phyloP scores from a whole-genome alignment of 2,797 vertebrate genomes.

The Etheostoma perlongum region DNA sequence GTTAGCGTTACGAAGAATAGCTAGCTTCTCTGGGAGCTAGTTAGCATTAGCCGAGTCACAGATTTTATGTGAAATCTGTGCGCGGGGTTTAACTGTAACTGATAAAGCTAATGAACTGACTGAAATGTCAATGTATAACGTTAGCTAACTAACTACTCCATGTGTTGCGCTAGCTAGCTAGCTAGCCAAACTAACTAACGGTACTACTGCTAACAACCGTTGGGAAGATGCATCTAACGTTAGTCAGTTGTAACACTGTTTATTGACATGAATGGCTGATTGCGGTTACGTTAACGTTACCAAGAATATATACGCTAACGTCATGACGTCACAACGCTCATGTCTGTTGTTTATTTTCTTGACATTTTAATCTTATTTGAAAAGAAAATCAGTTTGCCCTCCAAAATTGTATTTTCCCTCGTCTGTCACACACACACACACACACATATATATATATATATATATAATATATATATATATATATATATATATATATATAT shows the following conservation, averaged over 20 bases:
- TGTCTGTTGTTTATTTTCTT: neutral
- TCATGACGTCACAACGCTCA: neutral
- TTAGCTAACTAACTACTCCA: neutral
- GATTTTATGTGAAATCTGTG: constrained; percentile 9
- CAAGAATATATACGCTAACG: neutral
- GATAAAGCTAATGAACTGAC: neutral
- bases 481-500: too few species aligned
- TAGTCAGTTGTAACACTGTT: neutral
- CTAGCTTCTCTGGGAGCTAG: constrained; percentile 40
- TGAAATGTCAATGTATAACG: neutral
- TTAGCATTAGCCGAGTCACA: constrained; percentile 60
- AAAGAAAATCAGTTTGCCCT: neutral
- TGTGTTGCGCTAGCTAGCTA: neutral
- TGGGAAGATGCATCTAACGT: neutral
- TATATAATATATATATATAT: too few species aligned
- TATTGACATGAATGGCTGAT: constrained; percentile 7
- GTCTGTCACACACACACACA: constrained; percentile 3
- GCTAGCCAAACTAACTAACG: neutral
- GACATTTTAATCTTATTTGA: neutral
- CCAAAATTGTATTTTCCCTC: neutral
- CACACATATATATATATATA: too few species aligned
- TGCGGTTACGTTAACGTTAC: neutral
- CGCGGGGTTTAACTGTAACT: neutral
- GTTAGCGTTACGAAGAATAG: constrained; percentile 27
- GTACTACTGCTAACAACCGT: fast-evolving